These are phyloP conservation scores for Ochlodes sylvanus DNA, from an alignment of 2,888 invertebrate genomes.

Conservation along the genomic window DNA sequence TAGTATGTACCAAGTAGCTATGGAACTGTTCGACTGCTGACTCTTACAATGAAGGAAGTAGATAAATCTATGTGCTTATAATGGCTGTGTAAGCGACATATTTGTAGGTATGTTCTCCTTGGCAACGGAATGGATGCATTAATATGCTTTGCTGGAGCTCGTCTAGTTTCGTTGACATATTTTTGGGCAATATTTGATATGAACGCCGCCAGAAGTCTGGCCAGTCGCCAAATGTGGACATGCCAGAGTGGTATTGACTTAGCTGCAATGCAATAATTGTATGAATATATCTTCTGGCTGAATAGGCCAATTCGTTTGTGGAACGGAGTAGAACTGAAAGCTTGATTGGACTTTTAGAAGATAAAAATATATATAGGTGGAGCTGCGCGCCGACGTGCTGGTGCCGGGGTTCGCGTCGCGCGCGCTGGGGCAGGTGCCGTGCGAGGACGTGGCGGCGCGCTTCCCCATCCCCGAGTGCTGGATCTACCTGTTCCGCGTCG, in stretches of 20 bases:
- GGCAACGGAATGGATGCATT: too few relatives aligned
- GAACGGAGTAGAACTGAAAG: too few relatives aligned
- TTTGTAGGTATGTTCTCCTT: neutral
- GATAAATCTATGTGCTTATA: too few relatives aligned
- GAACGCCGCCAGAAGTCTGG: neutral
- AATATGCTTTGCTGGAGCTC: neutral
- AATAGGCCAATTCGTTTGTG: neutral
- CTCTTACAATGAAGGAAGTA: too few relatives aligned
- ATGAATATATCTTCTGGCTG: neutral
- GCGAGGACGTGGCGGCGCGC: slow-evolving; percentile 98
- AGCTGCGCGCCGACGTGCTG: slow-evolving; percentile 96
- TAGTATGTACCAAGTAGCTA: too few relatives aligned
- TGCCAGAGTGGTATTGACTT: neutral
- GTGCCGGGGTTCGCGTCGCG: slow-evolving; percentile 99
- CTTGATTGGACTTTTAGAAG: too few relatives aligned
- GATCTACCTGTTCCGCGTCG: slow-evolving; percentile 99
- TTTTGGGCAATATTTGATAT: neutral
- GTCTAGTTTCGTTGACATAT: neutral
- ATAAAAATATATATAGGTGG: too few relatives aligned
- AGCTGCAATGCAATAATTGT: neutral
- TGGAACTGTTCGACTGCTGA: too few relatives aligned
- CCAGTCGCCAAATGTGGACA: neutral
- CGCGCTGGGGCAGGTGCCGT: slow-evolving; percentile 97
- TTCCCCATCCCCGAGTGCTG: slow-evolving; percentile 99
- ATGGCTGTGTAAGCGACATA: too few relatives aligned